Evolutionary conservation across 2,797 vertebrate species (phyloP), one percentile per base, ranked within the genome.

Genomic region (Enoplosus armatus): DNA sequence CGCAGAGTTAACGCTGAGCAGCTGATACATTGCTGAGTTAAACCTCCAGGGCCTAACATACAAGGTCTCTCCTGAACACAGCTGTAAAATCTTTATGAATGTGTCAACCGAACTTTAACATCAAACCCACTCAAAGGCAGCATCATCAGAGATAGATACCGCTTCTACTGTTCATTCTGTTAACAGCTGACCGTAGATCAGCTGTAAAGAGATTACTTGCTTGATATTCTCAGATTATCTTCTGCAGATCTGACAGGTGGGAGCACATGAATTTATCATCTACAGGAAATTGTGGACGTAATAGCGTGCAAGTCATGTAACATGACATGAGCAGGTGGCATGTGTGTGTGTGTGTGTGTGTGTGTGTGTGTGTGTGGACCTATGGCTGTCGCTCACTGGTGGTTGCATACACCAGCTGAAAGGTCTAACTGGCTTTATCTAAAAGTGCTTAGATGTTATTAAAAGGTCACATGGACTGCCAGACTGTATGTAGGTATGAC

Each of bases 51-150:
- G 75, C 68, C 58, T 79, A 75, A 67, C 72, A 82, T 73, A 82
- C 77, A 56, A 82, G 62, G 55, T 43, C 75, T 79, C 82, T 77
- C 54, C 85, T 84, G 72, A 90, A 87, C 86, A 84, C 68, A 83
- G 83, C 85, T 75, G 69, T 91, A 88, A 93, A 93, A 85, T 84
- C 85, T 90, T 91, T 91, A 88, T 90, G 89, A 72, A 68, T 87
- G 58, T 90, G 86, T 93, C 75, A 53, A 48, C 82, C 60, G 50
- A 65, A 62, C 69, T 63, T 81, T 54, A 78, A 78, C 51, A 86
- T 87, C 60, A 75, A 55, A 60, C 45, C 67, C 45, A 39, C 61
- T 74, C 31, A 15, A 27, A 66, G 45, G 37, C 58, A 27, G 45
- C 58, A 72, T 77, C 39, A 50, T 75, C 45, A 47, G 15, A 63